A percentile compares a stretch with the other conserved stretches of the same genome.
These are phyloP conservation scores for Hipposideros armiger DNA, from an alignment of 2,113 vertebrate species.

Conservation along the genomic window DNA sequence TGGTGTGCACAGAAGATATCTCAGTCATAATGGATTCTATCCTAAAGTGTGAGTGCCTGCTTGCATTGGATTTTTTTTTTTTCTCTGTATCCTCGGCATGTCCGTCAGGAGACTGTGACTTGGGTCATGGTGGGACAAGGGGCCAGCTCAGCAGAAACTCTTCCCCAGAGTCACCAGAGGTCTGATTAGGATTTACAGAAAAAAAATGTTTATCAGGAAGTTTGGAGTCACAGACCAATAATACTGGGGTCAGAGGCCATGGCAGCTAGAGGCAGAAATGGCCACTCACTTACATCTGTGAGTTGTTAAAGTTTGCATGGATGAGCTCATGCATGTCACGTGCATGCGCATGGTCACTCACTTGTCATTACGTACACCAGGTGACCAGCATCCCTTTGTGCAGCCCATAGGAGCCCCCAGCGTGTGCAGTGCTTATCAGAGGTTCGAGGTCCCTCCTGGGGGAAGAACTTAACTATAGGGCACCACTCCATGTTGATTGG, in stretches of 20 bases:
- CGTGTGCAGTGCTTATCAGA: not conserved
- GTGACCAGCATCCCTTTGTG: not conserved
- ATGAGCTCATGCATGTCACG: rapidly evolving
- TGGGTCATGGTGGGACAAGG: not conserved
- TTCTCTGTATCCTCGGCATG: not conserved
- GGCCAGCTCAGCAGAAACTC: not conserved
- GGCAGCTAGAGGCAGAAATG: not conserved
- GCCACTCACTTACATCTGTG: not conserved
- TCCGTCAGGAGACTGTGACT: not conserved
- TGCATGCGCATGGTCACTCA: no score
- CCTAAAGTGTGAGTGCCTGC: not conserved
- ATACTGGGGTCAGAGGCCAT: not conserved
- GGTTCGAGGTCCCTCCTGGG: not conserved
- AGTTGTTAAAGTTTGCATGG: not conserved
- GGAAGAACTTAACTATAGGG: not conserved
- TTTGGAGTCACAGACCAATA: not conserved
- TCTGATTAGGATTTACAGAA: not conserved
- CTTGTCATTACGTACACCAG: not conserved
- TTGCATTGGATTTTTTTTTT: not conserved
- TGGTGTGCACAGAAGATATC: not conserved
- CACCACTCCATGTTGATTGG: not conserved
- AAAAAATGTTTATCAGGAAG: not conserved
- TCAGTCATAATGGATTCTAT: not conserved
- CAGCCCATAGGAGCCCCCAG: not conserved
- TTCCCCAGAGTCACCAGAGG: not conserved